Evolutionary conservation across 1,140 invertebrate genomes (phyloP).

Genomic region (Proctacanthus coquilletti): DNA sequence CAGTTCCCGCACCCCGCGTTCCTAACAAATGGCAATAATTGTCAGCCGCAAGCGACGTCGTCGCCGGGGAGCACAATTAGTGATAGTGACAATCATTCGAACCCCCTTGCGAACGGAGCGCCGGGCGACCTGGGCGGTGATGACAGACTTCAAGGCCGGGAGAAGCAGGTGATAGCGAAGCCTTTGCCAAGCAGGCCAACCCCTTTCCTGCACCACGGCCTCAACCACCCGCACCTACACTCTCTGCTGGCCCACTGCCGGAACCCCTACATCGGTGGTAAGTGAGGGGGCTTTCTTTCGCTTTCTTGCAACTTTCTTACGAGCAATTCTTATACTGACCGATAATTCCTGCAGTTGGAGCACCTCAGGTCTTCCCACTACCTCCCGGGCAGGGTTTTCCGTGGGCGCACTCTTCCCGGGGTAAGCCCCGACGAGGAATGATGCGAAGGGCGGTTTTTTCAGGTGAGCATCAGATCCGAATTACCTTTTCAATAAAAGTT

Average conservation of each 20-base stretch:
- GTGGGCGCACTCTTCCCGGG: conserved; percentile 60
- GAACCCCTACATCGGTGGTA: conserved; percentile 39
- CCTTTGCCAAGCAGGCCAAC: conserved; percentile 36
- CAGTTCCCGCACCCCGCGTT: conserved; percentile 26
- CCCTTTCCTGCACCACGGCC: conserved; percentile 34
- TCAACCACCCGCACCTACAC: conserved; percentile 31
- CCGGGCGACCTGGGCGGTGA: too few relatives aligned
- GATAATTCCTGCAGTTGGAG: conserved; percentile 24
- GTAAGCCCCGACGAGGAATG: conserved; percentile 82
- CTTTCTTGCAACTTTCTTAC: neutral
- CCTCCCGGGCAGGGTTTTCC: conserved; percentile 49
- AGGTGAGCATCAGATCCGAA: conserved; percentile 19
- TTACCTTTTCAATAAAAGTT: too few relatives aligned
- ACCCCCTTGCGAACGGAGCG: too few relatives aligned
- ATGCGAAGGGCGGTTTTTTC: conserved; percentile 77
- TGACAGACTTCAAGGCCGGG: conserved; percentile 7
- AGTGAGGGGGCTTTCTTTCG: conserved; percentile 11
- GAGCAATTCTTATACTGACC: neutral
- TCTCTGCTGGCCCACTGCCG: conserved; percentile 34
- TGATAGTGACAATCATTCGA: conserved; percentile 30
- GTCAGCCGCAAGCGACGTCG: conserved; percentile 29
- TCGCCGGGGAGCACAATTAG: conserved; percentile 31
- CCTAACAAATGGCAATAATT: conserved; percentile 28
- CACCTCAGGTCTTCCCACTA: conserved; percentile 44
- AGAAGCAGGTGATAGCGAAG: conserved; percentile 33